Percentiles rank a stretch among this genome's conserved stretches.
Evolutionary conservation across 1,140 invertebrate genomes (phyloP).

Genomic region (Saxidomus purpurata): DNA sequence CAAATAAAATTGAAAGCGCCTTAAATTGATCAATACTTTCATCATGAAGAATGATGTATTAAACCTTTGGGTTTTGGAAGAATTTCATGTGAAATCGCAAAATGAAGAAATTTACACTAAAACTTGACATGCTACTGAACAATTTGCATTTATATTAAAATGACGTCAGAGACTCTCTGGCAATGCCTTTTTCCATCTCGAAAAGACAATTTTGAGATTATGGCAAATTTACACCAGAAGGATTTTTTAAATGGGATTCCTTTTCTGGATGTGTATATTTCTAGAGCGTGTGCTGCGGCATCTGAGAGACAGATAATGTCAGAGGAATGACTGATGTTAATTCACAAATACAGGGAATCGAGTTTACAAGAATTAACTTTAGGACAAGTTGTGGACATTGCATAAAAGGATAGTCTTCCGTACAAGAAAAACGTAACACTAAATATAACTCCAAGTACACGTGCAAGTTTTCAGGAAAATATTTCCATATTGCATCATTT

Average conservation of each 20-base stretch:
- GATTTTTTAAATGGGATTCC: background rate
- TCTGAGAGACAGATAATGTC: background rate
- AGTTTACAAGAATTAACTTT: background rate
- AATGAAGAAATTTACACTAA: background rate
- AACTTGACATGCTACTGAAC: background rate
- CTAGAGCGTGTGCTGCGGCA: background rate
- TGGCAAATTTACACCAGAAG: background rate
- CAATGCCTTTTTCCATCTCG: background rate
- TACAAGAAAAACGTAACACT: background rate
- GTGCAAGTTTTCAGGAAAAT: no score
- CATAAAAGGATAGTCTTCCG: background rate
- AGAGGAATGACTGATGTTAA: background rate
- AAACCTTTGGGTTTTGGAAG: background rate
- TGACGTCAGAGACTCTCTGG: background rate
- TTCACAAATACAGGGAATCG: no score
- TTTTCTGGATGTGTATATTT: background rate
- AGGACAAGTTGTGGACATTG: background rate
- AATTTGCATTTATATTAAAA: constrained; percentile 16
- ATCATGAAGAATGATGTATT: background rate
- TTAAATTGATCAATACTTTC: background rate
- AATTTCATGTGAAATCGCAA: background rate
- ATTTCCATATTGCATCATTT: no score
- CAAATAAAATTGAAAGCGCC: no score
- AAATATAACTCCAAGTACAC: no score
- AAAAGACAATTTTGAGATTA: background rate